Conservation (phyloP, 2,797 vertebrate species). For the Acipenser oxyrinchus region DNA sequence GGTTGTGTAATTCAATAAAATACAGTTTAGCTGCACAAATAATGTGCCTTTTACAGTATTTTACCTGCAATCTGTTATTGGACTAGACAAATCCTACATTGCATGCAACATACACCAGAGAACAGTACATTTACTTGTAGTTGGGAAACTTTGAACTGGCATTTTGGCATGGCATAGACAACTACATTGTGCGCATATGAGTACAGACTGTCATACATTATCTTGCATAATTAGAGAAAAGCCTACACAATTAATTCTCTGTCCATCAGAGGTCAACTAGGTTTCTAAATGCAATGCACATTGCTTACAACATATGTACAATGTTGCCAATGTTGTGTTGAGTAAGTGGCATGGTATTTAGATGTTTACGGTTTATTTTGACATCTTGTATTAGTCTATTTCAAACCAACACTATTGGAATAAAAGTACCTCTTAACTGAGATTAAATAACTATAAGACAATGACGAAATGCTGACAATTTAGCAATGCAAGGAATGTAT, state of each 20-base stretch:
- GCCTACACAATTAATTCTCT: slow-evolving; percentile 15
- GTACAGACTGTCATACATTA: slow-evolving; percentile 34
- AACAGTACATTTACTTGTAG: no score
- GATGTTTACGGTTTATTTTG: slow-evolving; percentile 34
- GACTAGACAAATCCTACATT: slow-evolving; percentile 20
- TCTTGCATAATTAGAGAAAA: slow-evolving; percentile 14
- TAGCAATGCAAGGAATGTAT: slow-evolving; percentile 16
- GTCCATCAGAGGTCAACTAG: slow-evolving; percentile 14
- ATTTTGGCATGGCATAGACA: slow-evolving; percentile 27
- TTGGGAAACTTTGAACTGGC: slow-evolving; percentile 6
- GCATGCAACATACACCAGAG: slow-evolving; percentile 41
- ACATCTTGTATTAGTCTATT: slow-evolving; percentile 46
- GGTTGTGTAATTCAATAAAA: no score
- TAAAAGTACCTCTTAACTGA: neutral
- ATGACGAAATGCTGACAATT: slow-evolving; percentile 1
- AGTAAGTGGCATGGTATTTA: slow-evolving; percentile 51
- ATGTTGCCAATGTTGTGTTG: slow-evolving; percentile 42
- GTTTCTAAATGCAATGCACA: slow-evolving; percentile 29
- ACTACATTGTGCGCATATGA: slow-evolving; percentile 46
- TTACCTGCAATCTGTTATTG: no score
- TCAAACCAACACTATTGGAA: neutral
- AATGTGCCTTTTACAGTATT: no score
- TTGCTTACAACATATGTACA: slow-evolving; percentile 16
- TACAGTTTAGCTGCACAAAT: no score
- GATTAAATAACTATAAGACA: neutral